phyloP scores from a whole-genome alignment of 2,113 vertebrate species.

The Chitala chitala region DNA sequence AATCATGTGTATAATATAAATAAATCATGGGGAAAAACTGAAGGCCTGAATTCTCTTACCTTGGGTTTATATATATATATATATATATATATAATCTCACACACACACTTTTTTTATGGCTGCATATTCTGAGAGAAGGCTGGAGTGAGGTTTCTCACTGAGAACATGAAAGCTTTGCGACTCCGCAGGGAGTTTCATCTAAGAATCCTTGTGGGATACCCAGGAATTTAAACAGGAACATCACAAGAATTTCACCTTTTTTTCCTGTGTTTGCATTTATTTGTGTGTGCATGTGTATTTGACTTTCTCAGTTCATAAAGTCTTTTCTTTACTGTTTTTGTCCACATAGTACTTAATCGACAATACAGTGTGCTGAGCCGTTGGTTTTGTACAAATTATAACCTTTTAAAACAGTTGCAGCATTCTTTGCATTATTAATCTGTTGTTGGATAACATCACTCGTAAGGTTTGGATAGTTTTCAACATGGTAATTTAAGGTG shows the following conservation, averaged over 20 bases:
- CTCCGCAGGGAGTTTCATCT: background rate
- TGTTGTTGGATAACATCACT: no score
- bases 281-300: background rate
- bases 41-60: background rate
- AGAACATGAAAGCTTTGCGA: background rate
- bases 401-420: no score
- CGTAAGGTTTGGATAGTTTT: no score
- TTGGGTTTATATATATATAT: background rate
- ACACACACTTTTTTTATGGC: background rate
- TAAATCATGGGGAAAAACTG: background rate
- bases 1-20: no score
- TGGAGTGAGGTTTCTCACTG: background rate
- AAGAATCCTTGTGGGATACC: background rate
- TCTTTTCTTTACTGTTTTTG: background rate
- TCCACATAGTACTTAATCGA: no score
- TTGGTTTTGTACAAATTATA: no score
- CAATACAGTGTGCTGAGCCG: background rate
- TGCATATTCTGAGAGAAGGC: background rate
- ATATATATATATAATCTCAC: no score
- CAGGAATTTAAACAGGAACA: background rate
- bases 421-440: no score
- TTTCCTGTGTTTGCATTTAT: background rate
- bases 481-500: no score
- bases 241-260: background rate
- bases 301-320: background rate